Percentiles rank a stretch among this genome's conserved stretches.
Evolutionary conservation across 2,888 invertebrate genomes (phyloP).

Genomic region (Epinotia demarniana): DNA sequence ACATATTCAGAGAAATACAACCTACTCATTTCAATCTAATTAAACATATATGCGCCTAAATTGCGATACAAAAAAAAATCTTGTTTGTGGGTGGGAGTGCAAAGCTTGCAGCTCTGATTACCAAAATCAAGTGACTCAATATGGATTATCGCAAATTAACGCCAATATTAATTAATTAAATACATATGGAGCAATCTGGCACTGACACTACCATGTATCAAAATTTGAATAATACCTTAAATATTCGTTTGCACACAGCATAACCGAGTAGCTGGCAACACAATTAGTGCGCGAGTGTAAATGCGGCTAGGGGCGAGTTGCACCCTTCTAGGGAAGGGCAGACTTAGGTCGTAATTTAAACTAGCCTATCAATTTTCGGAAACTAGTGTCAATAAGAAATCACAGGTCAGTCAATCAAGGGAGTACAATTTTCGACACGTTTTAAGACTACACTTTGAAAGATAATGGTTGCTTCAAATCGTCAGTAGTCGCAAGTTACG

Average conservation of each 20-base stretch:
- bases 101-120: too few species aligned
- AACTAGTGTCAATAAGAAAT: neutral
- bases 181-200: conserved; percentile 1
- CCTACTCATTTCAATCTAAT: too few species aligned
- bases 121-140: neutral
- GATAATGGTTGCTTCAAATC: too few species aligned
- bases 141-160: neutral
- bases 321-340: conserved; percentile 65
- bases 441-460: too few species aligned
- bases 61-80: too few species aligned
- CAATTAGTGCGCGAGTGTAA: conserved; percentile 78
- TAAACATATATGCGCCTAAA: too few species aligned
- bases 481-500: too few species aligned
- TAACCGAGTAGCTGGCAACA: conserved; percentile 72
- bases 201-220: neutral
- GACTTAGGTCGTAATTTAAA: neutral
- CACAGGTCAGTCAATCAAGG: neutral
- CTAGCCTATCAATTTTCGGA: neutral
- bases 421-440: too few species aligned
- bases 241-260: conserved; percentile 61
- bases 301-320: conserved; percentile 64
- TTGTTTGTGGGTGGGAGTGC: too few species aligned
- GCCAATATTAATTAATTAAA: neutral
- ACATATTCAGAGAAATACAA: too few species aligned
- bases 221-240: conserved; percentile 39